Percentiles rank a stretch among this genome's conserved stretches.
phyloP scores from a whole-genome alignment of 2,113 vertebrate species.

The Empidonax alnorum region DNA sequence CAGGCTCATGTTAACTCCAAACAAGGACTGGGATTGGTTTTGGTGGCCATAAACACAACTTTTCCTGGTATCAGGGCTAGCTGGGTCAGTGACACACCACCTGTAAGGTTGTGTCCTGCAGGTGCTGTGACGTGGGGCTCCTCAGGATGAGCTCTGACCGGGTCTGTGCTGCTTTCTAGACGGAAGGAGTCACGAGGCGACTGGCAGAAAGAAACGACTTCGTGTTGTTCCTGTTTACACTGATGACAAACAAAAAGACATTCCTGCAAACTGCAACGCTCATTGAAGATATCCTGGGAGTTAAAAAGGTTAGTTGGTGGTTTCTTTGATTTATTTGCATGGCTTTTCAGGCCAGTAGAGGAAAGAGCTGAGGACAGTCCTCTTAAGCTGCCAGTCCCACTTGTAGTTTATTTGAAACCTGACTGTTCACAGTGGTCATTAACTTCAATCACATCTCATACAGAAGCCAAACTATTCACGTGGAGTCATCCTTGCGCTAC shows the following conservation, averaged over 20 bases:
- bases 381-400: not conserved
- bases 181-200: slow-evolving; percentile 90
- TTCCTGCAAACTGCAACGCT: slow-evolving; percentile 95
- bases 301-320: slow-evolving; percentile 87
- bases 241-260: slow-evolving; percentile 97
- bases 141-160: not conserved
- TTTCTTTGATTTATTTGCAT: not conserved
- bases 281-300: slow-evolving; percentile 93
- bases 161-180: slow-evolving; percentile 71
- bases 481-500: not conserved
- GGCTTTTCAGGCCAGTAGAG: not conserved
- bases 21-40: not conserved
- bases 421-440: not conserved
- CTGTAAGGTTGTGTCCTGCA: not conserved
- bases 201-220: slow-evolving; percentile 93
- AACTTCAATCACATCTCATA: not conserved
- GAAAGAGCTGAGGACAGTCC: not conserved
- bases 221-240: slow-evolving; percentile 92
- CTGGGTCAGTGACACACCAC: not conserved
- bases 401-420: not conserved
- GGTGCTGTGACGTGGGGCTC: not conserved
- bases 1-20: rapidly evolving
- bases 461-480: not conserved
- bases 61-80: not conserved
- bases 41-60: not conserved